Evolutionary conservation across 2,797 vertebrate species (phyloP), one percentile per base, ranked within the genome.

Genomic region (Spea hammondii): DNA sequence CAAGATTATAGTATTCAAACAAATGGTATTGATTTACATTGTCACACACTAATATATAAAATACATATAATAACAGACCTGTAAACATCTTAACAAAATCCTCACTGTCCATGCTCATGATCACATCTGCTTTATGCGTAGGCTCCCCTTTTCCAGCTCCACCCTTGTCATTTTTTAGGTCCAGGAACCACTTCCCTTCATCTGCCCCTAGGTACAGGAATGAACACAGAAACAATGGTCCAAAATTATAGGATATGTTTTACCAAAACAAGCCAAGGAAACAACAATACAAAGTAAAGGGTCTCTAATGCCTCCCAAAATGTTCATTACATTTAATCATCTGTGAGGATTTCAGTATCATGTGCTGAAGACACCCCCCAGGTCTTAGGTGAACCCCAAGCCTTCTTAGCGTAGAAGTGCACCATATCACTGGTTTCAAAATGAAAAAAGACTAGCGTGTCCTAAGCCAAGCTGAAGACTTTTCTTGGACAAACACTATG

Each of bases 81-180:
- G 93, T 84, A 79, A 98, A 97, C 96, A 98, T 97, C 86, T 93
- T 95, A 82, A 90, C 88, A 85, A 97, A 98, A 87, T 96, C 95
- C 0, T 66, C 84, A 5, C 95, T 93, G 75, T 95, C 92, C 94
- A 98, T 90, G 65, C 83, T 90, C 95, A 97, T 96, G 70, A 95
- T 80, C 0, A 97, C 96, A 1, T 98, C 95, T 0, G 93, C 92
- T 64, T 86, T 88, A 10, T 50, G 14, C 0, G 91, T 78, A 0
- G 94, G 92, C 12, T 93, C 87, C 10, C 96, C 96, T 0, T 50
- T 82, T 7, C 96, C 95, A 0, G 89, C 86, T 2, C 84, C 85
- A 47, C 96, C 96, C 0, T 89, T 62, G 3, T 89, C 87, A 8
- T 83, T 95, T 88, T 97, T 98, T 83, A 98, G 84, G 85, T 97